Evolutionary conservation across 2,797 vertebrate genomes (phyloP).

Genomic region (Acomys russatus): DNA sequence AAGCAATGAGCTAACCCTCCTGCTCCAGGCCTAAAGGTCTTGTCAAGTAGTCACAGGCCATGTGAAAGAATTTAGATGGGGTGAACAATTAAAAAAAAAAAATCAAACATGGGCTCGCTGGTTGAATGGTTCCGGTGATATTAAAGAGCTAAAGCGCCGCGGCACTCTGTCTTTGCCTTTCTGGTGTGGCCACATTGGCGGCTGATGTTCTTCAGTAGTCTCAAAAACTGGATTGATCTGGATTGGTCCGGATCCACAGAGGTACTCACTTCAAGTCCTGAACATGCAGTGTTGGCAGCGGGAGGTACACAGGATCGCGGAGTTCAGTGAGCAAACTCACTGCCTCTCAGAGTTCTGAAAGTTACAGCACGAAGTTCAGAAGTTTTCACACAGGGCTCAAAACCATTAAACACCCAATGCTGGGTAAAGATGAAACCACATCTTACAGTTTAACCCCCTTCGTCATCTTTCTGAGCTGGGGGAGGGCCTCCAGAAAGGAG

Average conservation of each 20-base stretch:
- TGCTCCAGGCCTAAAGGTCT: background rate
- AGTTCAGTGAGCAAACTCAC: constrained; percentile 60
- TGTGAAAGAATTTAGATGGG: constrained; percentile 61
- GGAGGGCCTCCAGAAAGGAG: constrained; percentile 41
- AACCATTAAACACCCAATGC: constrained; percentile 69
- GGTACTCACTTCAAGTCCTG: constrained; percentile 83
- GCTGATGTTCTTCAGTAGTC: constrained; percentile 88
- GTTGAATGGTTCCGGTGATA: constrained; percentile 69
- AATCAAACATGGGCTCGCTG: constrained; percentile 64
- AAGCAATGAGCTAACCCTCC: background rate
- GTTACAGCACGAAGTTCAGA: constrained; percentile 76
- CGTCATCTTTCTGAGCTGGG: constrained; percentile 64
- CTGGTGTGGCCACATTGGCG: constrained; percentile 64
- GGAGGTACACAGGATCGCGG: constrained; percentile 60
- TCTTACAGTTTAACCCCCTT: constrained; percentile 68
- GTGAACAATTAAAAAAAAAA: constrained; percentile 63
- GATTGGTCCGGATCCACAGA: constrained; percentile 72
- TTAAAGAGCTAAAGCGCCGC: constrained; percentile 12
- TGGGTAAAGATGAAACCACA: constrained; percentile 79
- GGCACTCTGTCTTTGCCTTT: background rate
- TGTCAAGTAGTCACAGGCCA: constrained; percentile 79
- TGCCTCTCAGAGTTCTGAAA: constrained; percentile 74
- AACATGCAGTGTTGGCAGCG: constrained; percentile 79
- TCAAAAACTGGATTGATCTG: constrained; percentile 72
- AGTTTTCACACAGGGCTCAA: constrained; percentile 74